Base-by-base conservation (phyloP, 1,140 invertebrate species). In the Pomacea maculata region DNA sequence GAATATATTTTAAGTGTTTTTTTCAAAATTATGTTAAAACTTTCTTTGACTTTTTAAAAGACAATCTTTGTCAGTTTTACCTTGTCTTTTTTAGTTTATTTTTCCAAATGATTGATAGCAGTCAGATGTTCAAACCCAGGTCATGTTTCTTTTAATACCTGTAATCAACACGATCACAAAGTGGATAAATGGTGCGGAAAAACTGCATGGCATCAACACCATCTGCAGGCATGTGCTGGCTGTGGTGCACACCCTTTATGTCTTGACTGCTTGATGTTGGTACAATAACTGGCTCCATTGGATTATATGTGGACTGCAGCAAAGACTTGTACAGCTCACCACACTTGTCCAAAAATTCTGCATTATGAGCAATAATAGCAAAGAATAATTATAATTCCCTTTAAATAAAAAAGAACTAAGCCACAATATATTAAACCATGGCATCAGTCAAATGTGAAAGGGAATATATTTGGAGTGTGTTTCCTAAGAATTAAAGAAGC, bases 341-440 rank as follows among this genome's bases (percentile, higher is more conserved):
- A 78, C 87, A 86, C 77, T 90, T 90, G 57, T 86, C 86, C n/a
- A 90, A 80, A 79, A 91, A 91, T 76, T 91, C 90, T 91, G 78
- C 25, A 79, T 76, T 70, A 81, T 45, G 1, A 85, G 21, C 72
- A 75, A 76, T 34, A 45, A 77, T 10, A 79, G 29, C 78, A 71
- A 11, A 63, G 12, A 76, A 15, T 52, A 25, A 75, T 25, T 54
- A 63, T 64, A 61, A 75, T 63, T 68, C 3, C 15, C 57, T 61
- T 61, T 29, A 75, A 72, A 25, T n/a, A 77, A 9, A 67, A 25
- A 71, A 45, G 9, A 11, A 61, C 11, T 61, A 61, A 17, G 15
- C 57, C 57, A 11, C 57, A 61, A 61, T 45, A 45, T 45, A 45
- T 45, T 45, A 45, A 45, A 25, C 25, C 25, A 25, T 25, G 34